These are phyloP conservation scores for Ceriagrion tenellum DNA, from an alignment of 2,888 invertebrate species.

Conservation along the genomic window DNA sequence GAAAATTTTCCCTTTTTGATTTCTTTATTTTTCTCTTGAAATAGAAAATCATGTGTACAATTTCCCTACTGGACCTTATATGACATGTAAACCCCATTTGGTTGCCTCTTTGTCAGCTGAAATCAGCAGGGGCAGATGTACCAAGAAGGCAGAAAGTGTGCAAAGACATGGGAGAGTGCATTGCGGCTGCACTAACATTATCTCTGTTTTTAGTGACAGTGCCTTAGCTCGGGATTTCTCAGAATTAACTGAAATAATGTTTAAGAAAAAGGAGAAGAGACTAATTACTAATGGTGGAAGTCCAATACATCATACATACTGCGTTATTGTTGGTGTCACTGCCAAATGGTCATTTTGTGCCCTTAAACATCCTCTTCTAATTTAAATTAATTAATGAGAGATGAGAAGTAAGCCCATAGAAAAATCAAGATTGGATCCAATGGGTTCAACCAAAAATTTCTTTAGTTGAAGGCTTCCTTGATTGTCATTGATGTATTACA, in stretches of 20 bases:
- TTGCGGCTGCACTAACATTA: slow-evolving; percentile 46
- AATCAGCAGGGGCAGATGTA: background rate
- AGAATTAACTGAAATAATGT: slow-evolving; percentile 34
- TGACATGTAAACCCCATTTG: background rate
- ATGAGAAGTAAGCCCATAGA: background rate
- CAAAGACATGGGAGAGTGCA: slow-evolving; percentile 1
- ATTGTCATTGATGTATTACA: background rate
- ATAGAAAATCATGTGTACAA: background rate
- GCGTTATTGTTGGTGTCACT: slow-evolving; percentile 52
- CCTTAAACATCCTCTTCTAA: background rate
- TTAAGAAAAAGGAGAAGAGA: background rate
- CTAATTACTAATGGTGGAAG: background rate
- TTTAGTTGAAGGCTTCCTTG: background rate
- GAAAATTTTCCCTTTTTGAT: background rate
- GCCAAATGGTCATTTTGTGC: slow-evolving; percentile 50
- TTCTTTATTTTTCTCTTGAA: background rate
- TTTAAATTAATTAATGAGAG: background rate
- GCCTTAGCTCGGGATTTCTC: slow-evolving; percentile 58
- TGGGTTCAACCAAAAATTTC: background rate
- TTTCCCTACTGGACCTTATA: background rate
- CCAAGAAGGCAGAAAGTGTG: background rate
- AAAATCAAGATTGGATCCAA: background rate
- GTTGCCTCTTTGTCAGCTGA: background rate
- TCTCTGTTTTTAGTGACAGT: slow-evolving; percentile 64
- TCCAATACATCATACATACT: slow-evolving; percentile 25